These are phyloP conservation scores for Spinibarbus caldwelli DNA, from an alignment of 2,797 vertebrate species.

Conservation along the genomic window DNA sequence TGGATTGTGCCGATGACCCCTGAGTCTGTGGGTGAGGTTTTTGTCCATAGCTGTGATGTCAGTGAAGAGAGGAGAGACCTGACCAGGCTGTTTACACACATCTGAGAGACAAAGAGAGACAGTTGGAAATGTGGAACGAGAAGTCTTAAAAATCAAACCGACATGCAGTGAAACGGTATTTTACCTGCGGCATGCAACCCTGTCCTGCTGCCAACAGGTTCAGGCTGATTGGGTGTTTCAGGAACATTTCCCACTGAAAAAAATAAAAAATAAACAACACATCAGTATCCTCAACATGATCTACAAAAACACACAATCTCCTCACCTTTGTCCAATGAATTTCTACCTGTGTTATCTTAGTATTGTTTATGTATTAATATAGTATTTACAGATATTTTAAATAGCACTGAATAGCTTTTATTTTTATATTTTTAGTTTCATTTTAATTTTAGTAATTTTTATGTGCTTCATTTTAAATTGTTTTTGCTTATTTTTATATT, in stretches of 20 bases:
- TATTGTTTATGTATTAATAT: neutral
- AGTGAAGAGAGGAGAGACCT: conserved; percentile 79
- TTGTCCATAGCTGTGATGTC: conserved; percentile 78
- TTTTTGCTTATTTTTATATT: neutral
- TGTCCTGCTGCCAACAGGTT: conserved; percentile 74
- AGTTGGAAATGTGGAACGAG: neutral
- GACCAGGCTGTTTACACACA: conserved; percentile 64
- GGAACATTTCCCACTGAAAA: conserved; percentile 86
- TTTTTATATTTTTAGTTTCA: neutral
- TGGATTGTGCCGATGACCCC: conserved; percentile 80
- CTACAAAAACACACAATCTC: neutral
- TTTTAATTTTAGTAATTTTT: neutral
- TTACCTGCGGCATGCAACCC: conserved; percentile 62
- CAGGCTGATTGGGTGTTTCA: conserved; percentile 79
- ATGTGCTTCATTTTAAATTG: no score
- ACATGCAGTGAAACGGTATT: conserved; percentile 2
- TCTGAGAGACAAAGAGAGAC: conserved; percentile 66
- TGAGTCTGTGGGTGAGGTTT: conserved; percentile 74
- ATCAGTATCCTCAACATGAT: neutral
- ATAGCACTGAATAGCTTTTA: no score
- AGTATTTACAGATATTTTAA: neutral
- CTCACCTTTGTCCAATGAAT: neutral
- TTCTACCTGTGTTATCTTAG: neutral
- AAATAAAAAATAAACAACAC: conserved; percentile 23
- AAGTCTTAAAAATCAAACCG: neutral